A percentile compares a stretch with the other conserved stretches of the same genome.
Conservation (phyloP, 2,797 vertebrate genomes). For the Anguilla anguilla region DNA sequence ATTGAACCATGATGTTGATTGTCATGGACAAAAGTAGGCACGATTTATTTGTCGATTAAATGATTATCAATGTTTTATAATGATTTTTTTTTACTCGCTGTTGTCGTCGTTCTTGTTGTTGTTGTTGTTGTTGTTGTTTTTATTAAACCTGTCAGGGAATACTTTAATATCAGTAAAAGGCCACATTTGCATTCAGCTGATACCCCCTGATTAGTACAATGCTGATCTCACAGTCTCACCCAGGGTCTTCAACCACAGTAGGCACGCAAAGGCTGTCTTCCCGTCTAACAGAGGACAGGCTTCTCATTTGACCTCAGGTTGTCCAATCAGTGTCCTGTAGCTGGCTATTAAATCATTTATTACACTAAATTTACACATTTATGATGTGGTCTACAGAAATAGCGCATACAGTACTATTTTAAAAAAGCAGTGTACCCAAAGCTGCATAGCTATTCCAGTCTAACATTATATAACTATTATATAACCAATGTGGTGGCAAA, state of each 20-base stretch:
- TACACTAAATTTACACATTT: slow-evolving; percentile 1
- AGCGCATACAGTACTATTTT: neutral
- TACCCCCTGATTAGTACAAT: slow-evolving; percentile 4
- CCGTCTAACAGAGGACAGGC: neutral
- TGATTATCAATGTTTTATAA: slow-evolving; percentile 26
- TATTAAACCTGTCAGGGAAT: slow-evolving; percentile 53
- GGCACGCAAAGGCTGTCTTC: neutral
- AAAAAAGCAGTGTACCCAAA: neutral
- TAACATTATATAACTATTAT: neutral
- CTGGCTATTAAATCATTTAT: neutral
- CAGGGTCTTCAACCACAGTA: neutral
- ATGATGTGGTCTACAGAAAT: neutral
- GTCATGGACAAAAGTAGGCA: slow-evolving; percentile 53
- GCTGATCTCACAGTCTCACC: neutral
- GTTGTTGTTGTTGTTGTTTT: slow-evolving; percentile 35
- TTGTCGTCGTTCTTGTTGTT: slow-evolving; percentile 6
- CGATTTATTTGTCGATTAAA: slow-evolving; percentile 40
- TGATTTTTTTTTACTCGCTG: slow-evolving; percentile 32
- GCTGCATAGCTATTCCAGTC: neutral
- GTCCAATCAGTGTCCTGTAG: neutral
- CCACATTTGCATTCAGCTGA: neutral
- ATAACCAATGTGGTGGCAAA: neutral
- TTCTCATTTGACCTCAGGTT: neutral
- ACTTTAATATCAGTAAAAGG: slow-evolving; percentile 35
- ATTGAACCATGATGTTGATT: slow-evolving; percentile 56